phyloP scores from a whole-genome alignment of 2,797 vertebrate genomes.

The Malurus leucopterus region DNA sequence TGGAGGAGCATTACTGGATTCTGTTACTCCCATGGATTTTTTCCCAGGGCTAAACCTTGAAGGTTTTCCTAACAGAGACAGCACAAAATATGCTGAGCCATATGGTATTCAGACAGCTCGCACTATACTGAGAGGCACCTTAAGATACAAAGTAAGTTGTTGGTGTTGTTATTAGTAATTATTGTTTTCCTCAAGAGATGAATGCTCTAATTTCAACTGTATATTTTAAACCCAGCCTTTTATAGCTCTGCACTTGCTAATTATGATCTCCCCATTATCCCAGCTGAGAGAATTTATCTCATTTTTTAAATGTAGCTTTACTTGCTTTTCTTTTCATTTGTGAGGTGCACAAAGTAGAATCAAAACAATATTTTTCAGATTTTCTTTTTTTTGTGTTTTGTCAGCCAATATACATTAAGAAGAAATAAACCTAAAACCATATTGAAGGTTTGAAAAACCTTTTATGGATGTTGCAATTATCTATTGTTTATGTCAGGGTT shows the following conservation, averaged over 20 bases:
- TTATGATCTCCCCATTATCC: not conserved
- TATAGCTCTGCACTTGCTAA: not conserved
- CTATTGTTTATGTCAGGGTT: not conserved
- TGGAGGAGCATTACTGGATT: slow-evolving; percentile 85
- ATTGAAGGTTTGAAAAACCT: not conserved
- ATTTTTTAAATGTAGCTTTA: not conserved
- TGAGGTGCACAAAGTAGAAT: not conserved
- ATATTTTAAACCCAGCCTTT: not conserved
- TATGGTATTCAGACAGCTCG: slow-evolving; percentile 88
- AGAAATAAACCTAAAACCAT: not conserved
- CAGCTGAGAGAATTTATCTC: not conserved
- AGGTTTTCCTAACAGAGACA: slow-evolving; percentile 94
- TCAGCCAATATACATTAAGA: not conserved
- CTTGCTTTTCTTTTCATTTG: not conserved
- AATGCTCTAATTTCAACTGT: not conserved
- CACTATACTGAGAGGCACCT: slow-evolving; percentile 89
- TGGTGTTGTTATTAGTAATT: not conserved
- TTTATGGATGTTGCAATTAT: not conserved
- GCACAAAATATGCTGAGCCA: slow-evolving; percentile 84
- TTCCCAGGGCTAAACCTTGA: slow-evolving; percentile 92
- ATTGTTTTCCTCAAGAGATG: not conserved
- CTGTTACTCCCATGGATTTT: slow-evolving; percentile 82
- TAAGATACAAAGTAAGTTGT: slow-evolving; percentile 86
- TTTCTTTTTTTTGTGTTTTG: not conserved
- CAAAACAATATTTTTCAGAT: not conserved